Conservation (phyloP, 2,888 invertebrate species). For the Agelastica alni region DNA sequence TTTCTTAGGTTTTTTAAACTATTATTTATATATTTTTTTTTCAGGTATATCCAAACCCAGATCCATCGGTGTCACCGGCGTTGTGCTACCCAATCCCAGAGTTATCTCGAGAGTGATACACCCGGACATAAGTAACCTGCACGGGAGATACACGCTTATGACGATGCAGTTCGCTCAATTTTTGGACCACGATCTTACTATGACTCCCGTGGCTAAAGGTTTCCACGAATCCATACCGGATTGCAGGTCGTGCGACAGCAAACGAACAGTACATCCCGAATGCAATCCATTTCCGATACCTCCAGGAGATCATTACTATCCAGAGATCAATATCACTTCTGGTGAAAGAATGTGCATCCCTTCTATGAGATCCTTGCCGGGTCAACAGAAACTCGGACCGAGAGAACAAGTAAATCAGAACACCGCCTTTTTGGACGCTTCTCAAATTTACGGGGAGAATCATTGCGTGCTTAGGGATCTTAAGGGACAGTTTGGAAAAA, state of each 20-base stretch:
- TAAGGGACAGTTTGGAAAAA: slow-evolving; percentile 77
- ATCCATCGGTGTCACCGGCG: slow-evolving; percentile 73
- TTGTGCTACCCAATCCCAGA: slow-evolving; percentile 81
- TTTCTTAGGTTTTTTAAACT: too few species aligned
- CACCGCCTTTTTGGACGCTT: slow-evolving; percentile 85
- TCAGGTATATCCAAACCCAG: slow-evolving; percentile 80
- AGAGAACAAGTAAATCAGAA: slow-evolving; percentile 94
- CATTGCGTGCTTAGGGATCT: slow-evolving; percentile 77
- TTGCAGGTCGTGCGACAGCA: slow-evolving; percentile 86
- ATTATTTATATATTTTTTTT: too few species aligned
- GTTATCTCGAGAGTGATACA: slow-evolving; percentile 86
- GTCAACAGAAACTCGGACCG: slow-evolving; percentile 84
- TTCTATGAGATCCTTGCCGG: slow-evolving; percentile 91
- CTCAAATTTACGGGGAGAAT: slow-evolving; percentile 89
- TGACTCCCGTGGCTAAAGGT: slow-evolving; percentile 90
- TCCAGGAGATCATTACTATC: slow-evolving; percentile 86
- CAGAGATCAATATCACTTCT: slow-evolving; percentile 80
- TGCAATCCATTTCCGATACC: slow-evolving; percentile 93
- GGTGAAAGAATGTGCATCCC: slow-evolving; percentile 89
- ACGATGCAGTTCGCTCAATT: slow-evolving; percentile 96
- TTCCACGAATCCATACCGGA: slow-evolving; percentile 90
- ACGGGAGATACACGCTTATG: slow-evolving; percentile 86
- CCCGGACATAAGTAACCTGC: slow-evolving; percentile 88
- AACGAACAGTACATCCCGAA: slow-evolving; percentile 86
- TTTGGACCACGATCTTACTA: slow-evolving; percentile 91